A percentile compares a stretch with the other conserved stretches of the same genome.
Evolutionary conservation across 2,797 vertebrate species (phyloP).

Genomic region (Chelmon rostratus): DNA sequence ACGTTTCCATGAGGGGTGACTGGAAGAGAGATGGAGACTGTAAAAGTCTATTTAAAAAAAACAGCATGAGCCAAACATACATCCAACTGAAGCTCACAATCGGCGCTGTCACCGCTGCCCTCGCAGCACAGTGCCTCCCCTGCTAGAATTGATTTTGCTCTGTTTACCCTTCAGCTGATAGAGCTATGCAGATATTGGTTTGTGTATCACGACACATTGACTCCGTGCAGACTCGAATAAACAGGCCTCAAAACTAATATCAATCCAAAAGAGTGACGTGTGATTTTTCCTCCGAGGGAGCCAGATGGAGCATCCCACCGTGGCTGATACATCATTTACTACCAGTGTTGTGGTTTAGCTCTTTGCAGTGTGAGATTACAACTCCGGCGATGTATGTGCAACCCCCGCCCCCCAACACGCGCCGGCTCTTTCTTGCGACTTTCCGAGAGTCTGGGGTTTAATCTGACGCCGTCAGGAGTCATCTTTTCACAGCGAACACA

Average conservation of each 20-base stretch:
- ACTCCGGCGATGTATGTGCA: conserved; percentile 29
- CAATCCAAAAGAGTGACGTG: conserved; percentile 62
- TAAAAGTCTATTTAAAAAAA: conserved; percentile 53
- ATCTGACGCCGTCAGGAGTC: conserved; percentile 74
- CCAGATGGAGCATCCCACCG: conserved; percentile 77
- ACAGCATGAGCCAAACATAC: conserved; percentile 12
- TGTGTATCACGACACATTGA: conserved; percentile 61
- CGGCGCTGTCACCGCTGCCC: conserved; percentile 25
- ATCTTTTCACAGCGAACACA: conserved; percentile 69
- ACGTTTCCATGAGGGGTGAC: conserved; percentile 62
- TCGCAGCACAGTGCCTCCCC: conserved; percentile 19
- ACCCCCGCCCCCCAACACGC: no score
- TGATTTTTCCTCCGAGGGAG: conserved; percentile 63
- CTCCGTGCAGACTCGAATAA: conserved; percentile 50
- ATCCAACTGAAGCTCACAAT: conserved; percentile 31
- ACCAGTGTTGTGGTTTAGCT: conserved; percentile 71
- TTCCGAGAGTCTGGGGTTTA: conserved; percentile 67
- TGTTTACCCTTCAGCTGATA: conserved; percentile 44
- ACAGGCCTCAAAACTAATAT: conserved; percentile 72
- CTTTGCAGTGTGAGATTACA: conserved; percentile 74
- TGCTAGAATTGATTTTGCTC: conserved; percentile 50
- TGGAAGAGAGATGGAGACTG: conserved; percentile 50
- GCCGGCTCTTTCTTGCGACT: conserved; percentile 29
- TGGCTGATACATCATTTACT: conserved; percentile 78
- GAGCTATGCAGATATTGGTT: conserved; percentile 61